Evolutionary conservation across 1,140 invertebrate genomes (phyloP).

Genomic region (Tenebrio molitor): DNA sequence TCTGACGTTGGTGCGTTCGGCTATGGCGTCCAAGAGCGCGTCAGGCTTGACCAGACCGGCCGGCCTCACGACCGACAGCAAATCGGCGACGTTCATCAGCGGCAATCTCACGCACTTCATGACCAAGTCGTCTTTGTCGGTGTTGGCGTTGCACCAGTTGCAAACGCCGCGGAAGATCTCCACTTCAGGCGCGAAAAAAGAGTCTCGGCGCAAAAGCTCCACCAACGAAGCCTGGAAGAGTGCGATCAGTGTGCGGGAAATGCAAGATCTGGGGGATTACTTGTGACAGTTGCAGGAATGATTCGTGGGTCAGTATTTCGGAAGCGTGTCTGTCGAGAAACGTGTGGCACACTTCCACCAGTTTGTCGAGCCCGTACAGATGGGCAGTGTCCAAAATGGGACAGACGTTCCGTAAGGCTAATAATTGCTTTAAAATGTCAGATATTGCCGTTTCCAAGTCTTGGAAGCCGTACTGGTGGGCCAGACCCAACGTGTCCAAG

Average conservation of each 20-base stretch:
- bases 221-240: slow-evolving; percentile 79
- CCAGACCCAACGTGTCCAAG: slow-evolving; percentile 89
- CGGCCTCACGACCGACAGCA: slow-evolving; percentile 89
- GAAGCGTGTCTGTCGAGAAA: slow-evolving; percentile 92
- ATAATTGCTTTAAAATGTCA: slow-evolving; percentile 90
- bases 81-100: slow-evolving; percentile 88
- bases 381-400: slow-evolving; percentile 92
- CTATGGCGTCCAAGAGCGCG: slow-evolving; percentile 94
- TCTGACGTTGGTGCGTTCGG: slow-evolving; percentile 82
- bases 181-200: slow-evolving; percentile 96
- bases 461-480: slow-evolving; percentile 95
- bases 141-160: slow-evolving; percentile 87
- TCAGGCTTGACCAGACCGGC: slow-evolving; percentile 89
- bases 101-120: slow-evolving; percentile 84
- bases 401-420: slow-evolving; percentile 92
- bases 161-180: slow-evolving; percentile 93
- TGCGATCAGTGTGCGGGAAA: slow-evolving; percentile 47
- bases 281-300: slow-evolving; percentile 87
- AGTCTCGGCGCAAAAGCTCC: slow-evolving; percentile 91
- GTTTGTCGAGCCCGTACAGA: slow-evolving; percentile 73
- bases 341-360: slow-evolving; percentile 77
- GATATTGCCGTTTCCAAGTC: slow-evolving; percentile 93
- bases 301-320: slow-evolving; percentile 86
- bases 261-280: slow-evolving; percentile 66
- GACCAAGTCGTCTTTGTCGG: slow-evolving; percentile 66